Percentiles rank a stretch among this genome's conserved stretches.
These are phyloP conservation scores for Epinotia brunnichana DNA, from an alignment of 2,888 invertebrate genomes.

Conservation along the genomic window DNA sequence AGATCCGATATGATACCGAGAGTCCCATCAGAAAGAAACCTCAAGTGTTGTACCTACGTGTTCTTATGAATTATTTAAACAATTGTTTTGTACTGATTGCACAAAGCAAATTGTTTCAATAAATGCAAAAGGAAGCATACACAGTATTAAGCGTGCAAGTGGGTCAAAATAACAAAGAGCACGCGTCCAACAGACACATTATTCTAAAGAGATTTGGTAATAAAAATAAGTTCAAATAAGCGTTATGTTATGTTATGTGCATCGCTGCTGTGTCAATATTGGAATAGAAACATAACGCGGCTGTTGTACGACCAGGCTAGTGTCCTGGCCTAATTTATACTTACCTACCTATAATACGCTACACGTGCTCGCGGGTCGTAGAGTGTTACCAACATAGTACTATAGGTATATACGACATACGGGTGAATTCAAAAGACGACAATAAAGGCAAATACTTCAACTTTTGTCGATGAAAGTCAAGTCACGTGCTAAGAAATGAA, in stretches of 20 bases:
- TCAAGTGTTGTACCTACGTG: neutral
- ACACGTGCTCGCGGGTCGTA: conserved; percentile 58
- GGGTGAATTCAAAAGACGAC: neutral
- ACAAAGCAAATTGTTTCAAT: neutral
- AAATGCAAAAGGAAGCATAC: neutral
- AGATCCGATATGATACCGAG: neutral
- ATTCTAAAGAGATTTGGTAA: conserved; percentile 53
- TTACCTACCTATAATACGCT: too few relatives aligned
- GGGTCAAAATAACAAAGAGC: neutral
- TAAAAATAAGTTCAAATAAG: conserved; percentile 66
- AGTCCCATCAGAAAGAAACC: neutral
- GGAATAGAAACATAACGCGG: conserved; percentile 57
- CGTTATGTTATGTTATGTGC: conserved; percentile 53
- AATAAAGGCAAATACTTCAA: too few relatives aligned
- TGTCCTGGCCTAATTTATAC: conserved; percentile 72
- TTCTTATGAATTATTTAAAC: neutral
- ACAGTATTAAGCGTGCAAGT: neutral
- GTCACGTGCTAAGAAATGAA: too few relatives aligned
- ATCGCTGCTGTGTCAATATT: conserved; percentile 73
- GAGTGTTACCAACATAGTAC: conserved; percentile 17
- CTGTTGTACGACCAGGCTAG: conserved; percentile 69
- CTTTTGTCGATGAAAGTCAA: too few relatives aligned
- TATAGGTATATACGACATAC: neutral
- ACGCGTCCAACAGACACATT: conserved; percentile 14
- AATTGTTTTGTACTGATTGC: neutral